Base-by-base conservation (phyloP, 2,113 vertebrate species). In the Cromileptes altivelis region DNA sequence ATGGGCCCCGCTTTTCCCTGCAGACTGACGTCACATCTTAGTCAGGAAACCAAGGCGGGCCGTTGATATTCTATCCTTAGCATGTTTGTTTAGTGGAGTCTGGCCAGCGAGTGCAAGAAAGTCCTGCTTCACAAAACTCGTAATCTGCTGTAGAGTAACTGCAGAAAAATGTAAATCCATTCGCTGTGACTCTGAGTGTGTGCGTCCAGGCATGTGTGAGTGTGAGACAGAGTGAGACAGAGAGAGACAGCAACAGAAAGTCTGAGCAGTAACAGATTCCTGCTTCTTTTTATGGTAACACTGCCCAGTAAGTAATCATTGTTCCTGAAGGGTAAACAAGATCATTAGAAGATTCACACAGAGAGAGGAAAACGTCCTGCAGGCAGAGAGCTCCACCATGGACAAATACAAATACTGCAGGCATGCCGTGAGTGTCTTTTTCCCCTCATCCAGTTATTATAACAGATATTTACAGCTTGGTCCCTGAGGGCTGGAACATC, bases 11-110 rank as follows among this genome's bases (percentile, higher is more conserved):
- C 80, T 78, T 64, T 68, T 50, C 73, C 75, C 69, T 82, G 73
- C 75, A 57, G 67, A 42, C 81, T 93, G 85, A 92, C 89, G 86
- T 93, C 93, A 94, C 86, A 68, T 69, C 61, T 78, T 18, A 77
- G 50, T 70, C 84, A 88, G 91, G 92, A 94, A 95, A 88, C 81
- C 0, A 6, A 92, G 90, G 91, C 85, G 60, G 90, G 72, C 71
- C 62, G 0, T 55, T 68, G 70, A 90, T 78, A 86, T 82, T 82
- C 78, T 85, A 79, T 86, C 82, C 86, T 60, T 68, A 47, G 75
- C 19, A 4, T 75, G 81, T 93, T 93, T 91, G 56, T 91, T 85
- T 68, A 45, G 40, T 81, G 47, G 86, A 78, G 80, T 81, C 80
- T 86, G 49, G 33, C 15, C 56, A 56, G 52, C 56, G 23, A 70